These are phyloP conservation scores for Apis dorsata DNA, from an alignment of 1,140 invertebrate species.

Conservation along the genomic window DNA sequence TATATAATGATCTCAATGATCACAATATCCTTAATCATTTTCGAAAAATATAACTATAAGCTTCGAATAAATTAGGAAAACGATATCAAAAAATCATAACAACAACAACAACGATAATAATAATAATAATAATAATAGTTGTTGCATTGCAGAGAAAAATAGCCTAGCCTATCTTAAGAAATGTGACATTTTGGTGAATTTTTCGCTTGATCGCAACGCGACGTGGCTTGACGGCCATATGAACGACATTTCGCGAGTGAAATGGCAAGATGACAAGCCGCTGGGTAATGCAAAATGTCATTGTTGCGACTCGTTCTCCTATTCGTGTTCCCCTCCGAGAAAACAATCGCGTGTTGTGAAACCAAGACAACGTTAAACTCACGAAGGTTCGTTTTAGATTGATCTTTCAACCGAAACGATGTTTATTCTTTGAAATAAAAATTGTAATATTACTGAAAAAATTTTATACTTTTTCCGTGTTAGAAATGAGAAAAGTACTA, in stretches of 20 bases:
- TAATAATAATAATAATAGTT: slow-evolving; percentile 16
- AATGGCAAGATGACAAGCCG: slow-evolving; percentile 56
- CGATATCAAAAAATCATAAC: no score
- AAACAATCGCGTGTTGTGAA: no score
- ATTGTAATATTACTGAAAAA: no score
- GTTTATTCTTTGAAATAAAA: no score
- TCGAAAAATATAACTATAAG: no score
- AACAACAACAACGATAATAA: neutral
- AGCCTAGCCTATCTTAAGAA: neutral
- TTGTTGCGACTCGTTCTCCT: slow-evolving; percentile 39
- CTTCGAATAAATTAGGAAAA: no score
- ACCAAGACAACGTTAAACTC: neutral
- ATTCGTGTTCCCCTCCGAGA: neutral
- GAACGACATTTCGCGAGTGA: slow-evolving; percentile 60
- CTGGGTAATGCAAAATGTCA: slow-evolving; percentile 60
- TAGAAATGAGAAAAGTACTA: no score
- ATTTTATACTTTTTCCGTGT: no score
- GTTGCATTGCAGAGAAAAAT: neutral
- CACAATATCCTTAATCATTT: no score
- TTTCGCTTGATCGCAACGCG: slow-evolving; percentile 9
- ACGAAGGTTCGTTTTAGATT: no score
- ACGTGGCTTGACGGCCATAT: neutral
- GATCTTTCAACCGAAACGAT: neutral
- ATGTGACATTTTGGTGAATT: slow-evolving; percentile 56
- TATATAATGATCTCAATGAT: no score